These are phyloP conservation scores for Clavelina lepadiformis DNA, from an alignment of 23 tunicate genomes.

Conservation along the genomic window DNA sequence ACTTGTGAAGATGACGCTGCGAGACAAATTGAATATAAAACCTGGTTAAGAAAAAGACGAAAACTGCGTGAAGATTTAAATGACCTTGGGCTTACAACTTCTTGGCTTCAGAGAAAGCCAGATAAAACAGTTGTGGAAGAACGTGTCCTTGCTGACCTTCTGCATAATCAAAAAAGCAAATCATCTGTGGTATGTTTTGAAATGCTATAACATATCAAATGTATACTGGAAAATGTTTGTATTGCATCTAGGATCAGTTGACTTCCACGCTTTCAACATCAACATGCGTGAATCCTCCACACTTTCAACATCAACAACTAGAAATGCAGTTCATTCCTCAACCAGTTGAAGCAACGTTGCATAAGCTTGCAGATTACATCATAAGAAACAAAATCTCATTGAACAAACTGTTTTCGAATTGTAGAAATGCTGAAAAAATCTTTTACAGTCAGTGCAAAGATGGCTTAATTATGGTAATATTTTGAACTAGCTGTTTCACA, in stretches of 20 bases:
- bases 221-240: no score
- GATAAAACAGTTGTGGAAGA: conserved; percentile 35
- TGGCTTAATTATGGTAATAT: conserved; percentile 7
- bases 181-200: no score
- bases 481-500: no score
- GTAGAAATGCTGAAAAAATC: not conserved
- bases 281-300: no score
- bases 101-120: conserved; percentile 48
- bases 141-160: conserved; percentile 13
- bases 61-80: conserved; percentile 35
- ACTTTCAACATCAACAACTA: no score
- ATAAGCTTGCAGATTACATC: not conserved
- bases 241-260: no score
- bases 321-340: no score
- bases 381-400: not conserved
- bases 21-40: not conserved
- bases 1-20: not conserved
- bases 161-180: no score
- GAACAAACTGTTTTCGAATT: not conserved
- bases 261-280: no score
- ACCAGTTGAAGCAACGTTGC: not conserved
- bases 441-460: not conserved
- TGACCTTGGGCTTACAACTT: conserved; percentile 2
- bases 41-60: conserved; percentile 39
- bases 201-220: no score